Evolutionary conservation across 2,113 vertebrate genomes (phyloP).

Genomic region (Sebastes fasciatus): DNA sequence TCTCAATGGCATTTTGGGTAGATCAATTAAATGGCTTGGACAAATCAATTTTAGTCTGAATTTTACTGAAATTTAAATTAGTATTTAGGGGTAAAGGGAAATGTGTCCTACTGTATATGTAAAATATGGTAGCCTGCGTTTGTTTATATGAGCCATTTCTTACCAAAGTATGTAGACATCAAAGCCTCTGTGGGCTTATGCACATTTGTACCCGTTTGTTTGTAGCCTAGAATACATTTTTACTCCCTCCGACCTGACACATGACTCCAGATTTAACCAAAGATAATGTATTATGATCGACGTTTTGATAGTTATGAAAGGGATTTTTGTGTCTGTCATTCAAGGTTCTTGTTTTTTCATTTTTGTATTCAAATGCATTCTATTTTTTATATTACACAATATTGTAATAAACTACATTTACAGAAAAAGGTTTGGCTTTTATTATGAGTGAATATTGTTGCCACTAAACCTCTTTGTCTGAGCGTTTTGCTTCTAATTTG

Average conservation of each 20-base stretch:
- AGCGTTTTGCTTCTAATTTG: conserved; percentile 75
- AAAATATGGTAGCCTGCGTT: conserved; percentile 37
- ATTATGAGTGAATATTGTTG: background rate
- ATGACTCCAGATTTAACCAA: conserved; percentile 82
- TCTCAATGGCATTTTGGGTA: conserved; percentile 28
- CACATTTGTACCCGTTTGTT: conserved; percentile 63
- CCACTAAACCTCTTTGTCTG: background rate
- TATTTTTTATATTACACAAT: conserved; percentile 88
- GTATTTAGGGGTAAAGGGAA: conserved; percentile 64
- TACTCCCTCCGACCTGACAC: conserved; percentile 40
- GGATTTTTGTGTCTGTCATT: conserved; percentile 72
- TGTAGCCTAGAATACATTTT: conserved; percentile 29
- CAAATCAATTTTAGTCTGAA: conserved; percentile 45
- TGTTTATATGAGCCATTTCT: conserved; percentile 58
- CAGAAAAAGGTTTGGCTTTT: conserved; percentile 41
- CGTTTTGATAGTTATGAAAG: conserved; percentile 75
- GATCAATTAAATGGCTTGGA: conserved; percentile 41
- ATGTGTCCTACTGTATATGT: conserved; percentile 42
- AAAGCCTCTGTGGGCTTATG: conserved; percentile 54
- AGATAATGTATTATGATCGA: conserved; percentile 72
- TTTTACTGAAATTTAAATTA: conserved; percentile 23
- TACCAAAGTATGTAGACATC: conserved; percentile 70
- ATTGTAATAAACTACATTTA: conserved; percentile 86
- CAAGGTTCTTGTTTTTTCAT: conserved; percentile 59
- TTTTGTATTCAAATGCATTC: conserved; percentile 86